These are phyloP conservation scores for Benthosema pterotum DNA, from an alignment of 2,797 vertebrate species.

Conservation along the genomic window DNA sequence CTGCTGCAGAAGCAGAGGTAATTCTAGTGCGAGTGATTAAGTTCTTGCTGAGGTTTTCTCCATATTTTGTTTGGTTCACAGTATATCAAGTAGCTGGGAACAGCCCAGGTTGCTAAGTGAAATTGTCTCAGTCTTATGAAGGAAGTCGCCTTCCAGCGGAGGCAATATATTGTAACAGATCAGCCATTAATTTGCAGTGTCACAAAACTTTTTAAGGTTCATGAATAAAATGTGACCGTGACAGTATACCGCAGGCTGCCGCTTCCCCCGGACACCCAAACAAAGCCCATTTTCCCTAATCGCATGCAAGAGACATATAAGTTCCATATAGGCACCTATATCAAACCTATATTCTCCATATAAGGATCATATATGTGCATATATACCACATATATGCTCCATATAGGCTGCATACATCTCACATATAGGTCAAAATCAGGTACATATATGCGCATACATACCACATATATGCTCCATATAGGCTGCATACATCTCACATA, in stretches of 20 bases:
- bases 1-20: conserved; percentile 48
- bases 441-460: too few relatives aligned
- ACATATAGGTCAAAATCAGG: too few relatives aligned
- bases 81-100: conserved; percentile 51
- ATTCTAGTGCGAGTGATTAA: conserved; percentile 55
- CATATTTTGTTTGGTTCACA: conserved; percentile 68
- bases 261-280: conserved; percentile 27
- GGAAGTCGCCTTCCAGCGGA: conserved; percentile 34
- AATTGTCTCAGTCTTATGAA: conserved; percentile 26
- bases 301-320: too few relatives aligned
- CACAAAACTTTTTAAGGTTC: conserved; percentile 54
- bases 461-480: too few relatives aligned
- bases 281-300: conserved; percentile 53
- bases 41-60: conserved; percentile 27
- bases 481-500: too few relatives aligned
- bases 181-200: conserved; percentile 51
- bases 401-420: too few relatives aligned
- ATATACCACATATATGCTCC: too few relatives aligned
- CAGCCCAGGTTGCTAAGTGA: conserved; percentile 45
- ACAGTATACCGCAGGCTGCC: conserved; percentile 13
- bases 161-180: conserved; percentile 43
- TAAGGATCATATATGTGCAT: too few relatives aligned
- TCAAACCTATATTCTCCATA: too few relatives aligned
- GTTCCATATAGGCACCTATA: too few relatives aligned
- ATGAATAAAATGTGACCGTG: conserved; percentile 37